phyloP scores from a whole-genome alignment of 1,140 invertebrate species.

The Nylanderia fulva region DNA sequence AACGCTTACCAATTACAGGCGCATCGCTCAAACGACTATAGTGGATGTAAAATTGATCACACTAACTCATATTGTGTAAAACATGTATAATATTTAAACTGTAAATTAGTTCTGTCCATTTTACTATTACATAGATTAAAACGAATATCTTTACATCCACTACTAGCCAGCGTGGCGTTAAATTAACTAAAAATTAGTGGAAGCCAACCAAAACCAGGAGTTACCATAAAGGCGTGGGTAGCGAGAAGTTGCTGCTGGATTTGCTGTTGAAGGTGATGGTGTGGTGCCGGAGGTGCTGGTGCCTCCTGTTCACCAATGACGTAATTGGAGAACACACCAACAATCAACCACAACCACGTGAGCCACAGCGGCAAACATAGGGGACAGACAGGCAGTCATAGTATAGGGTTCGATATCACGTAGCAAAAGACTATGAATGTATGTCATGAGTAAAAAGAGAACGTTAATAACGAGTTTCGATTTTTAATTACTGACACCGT shows the following conservation, averaged over 20 bases:
- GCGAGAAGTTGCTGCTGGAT: constrained; percentile 87
- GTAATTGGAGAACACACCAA: constrained; percentile 86
- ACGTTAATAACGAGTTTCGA: constrained; percentile 74
- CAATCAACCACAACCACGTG: constrained; percentile 86
- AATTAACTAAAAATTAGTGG: constrained; percentile 83
- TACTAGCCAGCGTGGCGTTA: constrained; percentile 36
- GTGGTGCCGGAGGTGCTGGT: constrained; percentile 85
- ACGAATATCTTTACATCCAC: constrained; percentile 29
- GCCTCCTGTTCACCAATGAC: constrained; percentile 86
- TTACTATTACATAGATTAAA: neutral
- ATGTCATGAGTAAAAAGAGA: constrained; percentile 72
- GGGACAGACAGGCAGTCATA: constrained; percentile 86
- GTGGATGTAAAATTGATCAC: constrained; percentile 25
- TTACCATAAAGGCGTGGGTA: constrained; percentile 87
- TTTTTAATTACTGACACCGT: neutral
- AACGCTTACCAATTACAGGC: constrained; percentile 75
- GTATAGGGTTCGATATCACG: constrained; percentile 83
- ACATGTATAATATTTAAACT: neutral
- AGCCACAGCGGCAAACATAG: constrained; percentile 86
- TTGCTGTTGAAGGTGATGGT: constrained; percentile 86
- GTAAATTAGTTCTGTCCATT: neutral
- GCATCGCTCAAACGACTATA: constrained; percentile 43
- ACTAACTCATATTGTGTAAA: neutral
- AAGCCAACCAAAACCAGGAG: constrained; percentile 87
- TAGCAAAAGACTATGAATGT: constrained; percentile 81